Evolutionary conservation across 2,888 invertebrate genomes (phyloP).

Genomic region (Cryptocheilus praepositus): DNA sequence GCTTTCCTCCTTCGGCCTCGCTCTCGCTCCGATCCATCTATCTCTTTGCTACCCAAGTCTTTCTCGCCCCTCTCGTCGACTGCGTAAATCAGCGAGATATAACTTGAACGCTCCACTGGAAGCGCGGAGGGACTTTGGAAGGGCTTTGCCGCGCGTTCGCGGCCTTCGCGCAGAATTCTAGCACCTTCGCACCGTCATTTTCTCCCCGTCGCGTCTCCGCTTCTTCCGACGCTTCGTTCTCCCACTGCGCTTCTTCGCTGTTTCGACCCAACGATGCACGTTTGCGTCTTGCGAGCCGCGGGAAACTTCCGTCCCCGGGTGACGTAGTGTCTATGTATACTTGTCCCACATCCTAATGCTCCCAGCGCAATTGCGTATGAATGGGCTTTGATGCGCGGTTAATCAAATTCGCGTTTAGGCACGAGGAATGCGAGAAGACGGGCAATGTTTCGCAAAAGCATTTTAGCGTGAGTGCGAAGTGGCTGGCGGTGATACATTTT

Average conservation of each 20-base stretch:
- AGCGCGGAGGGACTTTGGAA: not conserved
- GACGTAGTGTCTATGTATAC: not conserved
- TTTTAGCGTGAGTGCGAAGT: no score
- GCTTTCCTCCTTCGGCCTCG: not conserved
- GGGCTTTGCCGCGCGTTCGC: not conserved
- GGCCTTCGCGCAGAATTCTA: conserved; percentile 4
- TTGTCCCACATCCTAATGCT: no score
- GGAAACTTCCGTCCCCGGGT: conserved; percentile 23
- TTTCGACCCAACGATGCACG: not conserved
- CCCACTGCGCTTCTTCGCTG: not conserved
- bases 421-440: no score
- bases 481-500: no score
- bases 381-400: no score
- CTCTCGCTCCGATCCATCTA: not conserved
- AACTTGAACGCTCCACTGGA: not conserved
- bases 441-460: not conserved
- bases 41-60: not conserved
- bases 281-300: conserved; percentile 7
- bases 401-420: no score
- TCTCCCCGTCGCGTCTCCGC: not conserved
- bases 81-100: conserved; percentile 18
- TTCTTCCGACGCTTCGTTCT: not conserved
- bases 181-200: not conserved
- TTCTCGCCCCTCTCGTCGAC: not conserved
- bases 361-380: no score